Conservation (phyloP, 2,797 vertebrate genomes). For the Spinibarbus caldwelli region DNA sequence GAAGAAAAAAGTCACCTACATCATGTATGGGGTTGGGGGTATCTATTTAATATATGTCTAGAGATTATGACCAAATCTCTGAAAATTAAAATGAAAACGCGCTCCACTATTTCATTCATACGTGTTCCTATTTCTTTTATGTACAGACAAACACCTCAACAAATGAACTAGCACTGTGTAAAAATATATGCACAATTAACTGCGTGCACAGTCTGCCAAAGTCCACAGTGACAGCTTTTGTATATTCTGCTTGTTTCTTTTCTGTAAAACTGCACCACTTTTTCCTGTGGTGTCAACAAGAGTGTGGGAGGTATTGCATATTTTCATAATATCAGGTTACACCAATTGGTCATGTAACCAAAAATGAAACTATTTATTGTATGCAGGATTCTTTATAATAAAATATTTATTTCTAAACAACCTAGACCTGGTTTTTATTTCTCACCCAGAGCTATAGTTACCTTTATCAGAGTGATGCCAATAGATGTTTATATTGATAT, state of each 20-base stretch:
- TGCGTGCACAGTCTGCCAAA: constrained; percentile 1
- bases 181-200: not conserved
- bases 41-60: no score
- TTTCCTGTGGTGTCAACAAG: not conserved
- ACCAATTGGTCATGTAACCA: no score
- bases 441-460: no score
- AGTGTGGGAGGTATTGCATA: not conserved
- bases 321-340: not conserved
- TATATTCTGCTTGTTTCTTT: not conserved
- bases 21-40: not conserved
- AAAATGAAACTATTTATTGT: constrained; percentile 15
- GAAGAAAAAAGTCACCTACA: not conserved
- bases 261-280: not conserved
- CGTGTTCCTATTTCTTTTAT: not conserved
- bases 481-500: not conserved
- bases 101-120: not conserved
- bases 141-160: not conserved
- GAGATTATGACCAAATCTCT: not conserved
- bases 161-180: constrained; percentile 20
- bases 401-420: constrained; percentile 29
- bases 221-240: not conserved
- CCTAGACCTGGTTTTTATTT: not conserved
- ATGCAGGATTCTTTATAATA: constrained; percentile 6
- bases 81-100: not conserved
- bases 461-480: not conserved